Base-by-base conservation (phyloP, 2,888 invertebrate genomes). In the Plemyria rubiginata region DNA sequence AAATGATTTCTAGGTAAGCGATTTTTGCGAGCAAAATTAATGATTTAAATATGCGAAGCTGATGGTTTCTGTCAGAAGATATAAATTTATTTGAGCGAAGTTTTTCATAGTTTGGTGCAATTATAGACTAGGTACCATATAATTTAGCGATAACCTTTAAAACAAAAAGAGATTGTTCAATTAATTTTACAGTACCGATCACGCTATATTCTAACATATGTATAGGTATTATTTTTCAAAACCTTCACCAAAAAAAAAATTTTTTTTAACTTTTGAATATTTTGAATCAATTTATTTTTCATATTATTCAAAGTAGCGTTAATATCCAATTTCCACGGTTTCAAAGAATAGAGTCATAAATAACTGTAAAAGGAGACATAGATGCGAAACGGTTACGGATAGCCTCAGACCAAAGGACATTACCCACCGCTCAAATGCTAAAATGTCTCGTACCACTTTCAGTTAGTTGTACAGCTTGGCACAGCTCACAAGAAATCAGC, bases 341-440 rank as follows among this genome's bases (percentile, higher is more conserved):
- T 45, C n/a, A 40, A 22, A 40, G 7, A 52, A 36, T 12, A 51
- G 4, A 16, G 28, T 5, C n/a, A 29, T 53, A 22, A 46, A 38
- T 40, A 55, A 48, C 48, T 40, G 56, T 57, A 57, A 50, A 41
- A 49, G n/a, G 16, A 50, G n/a, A 57, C 29, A 29, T 28, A 56
- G 11, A 54, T 54, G 54, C 54, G 5, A 48, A 55, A 38, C 36
- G 46, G 48, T 58, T 53, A 38, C 38, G 36, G 54, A 40, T 53
- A 61, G 63, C 49, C 55, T 63, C 38, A 51, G 53, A 49, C 16
- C 32, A 62, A 64, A 67, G 64, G 56, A 64, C 51, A 61, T 38
- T 55, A 65, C 65, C 60, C 65, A 68, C 68, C 50, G 58, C 43
- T 54, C 46, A 32, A 43, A 49, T 43, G 50, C 55, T 60, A 50